Evolutionary conservation across 2,797 vertebrate species (phyloP).

Genomic region (Rhabdomys pumilio): DNA sequence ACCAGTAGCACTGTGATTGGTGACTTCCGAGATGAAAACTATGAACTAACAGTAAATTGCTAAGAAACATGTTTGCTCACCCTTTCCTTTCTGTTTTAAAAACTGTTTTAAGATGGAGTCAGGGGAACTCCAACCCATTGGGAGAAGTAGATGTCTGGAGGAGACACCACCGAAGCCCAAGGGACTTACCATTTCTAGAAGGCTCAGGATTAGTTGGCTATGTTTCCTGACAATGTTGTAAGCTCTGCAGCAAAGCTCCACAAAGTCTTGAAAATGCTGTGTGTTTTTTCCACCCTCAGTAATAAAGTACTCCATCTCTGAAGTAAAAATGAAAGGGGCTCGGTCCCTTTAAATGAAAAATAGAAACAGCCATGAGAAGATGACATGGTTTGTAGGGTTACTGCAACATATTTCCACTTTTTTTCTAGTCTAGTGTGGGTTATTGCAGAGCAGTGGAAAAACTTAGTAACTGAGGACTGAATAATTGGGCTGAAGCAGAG

Average conservation of each 20-base stretch:
- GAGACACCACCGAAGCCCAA: conserved; percentile 65
- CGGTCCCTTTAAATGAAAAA: conserved; percentile 90
- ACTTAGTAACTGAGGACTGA: conserved; percentile 17
- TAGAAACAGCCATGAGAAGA: conserved; percentile 33
- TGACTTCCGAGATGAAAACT: conserved; percentile 13
- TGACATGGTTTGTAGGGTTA: background rate
- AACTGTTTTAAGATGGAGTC: conserved; percentile 50
- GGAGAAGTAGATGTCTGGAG: conserved; percentile 55
- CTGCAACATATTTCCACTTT: conserved; percentile 47
- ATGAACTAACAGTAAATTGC: conserved; percentile 23
- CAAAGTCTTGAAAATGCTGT: conserved; percentile 93
- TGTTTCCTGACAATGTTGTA: conserved; percentile 93
- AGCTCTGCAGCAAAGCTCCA: conserved; percentile 95
- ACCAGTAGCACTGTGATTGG: conserved; percentile 37
- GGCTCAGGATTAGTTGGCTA: conserved; percentile 92
- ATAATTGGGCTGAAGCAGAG: background rate
- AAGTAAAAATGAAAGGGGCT: conserved; percentile 95
- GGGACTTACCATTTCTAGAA: conserved; percentile 94
- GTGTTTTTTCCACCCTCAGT: conserved; percentile 93
- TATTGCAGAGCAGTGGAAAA: conserved; percentile 5
- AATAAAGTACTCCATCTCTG: conserved; percentile 97
- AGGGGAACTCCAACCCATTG: conserved; percentile 73
- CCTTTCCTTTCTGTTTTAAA: conserved; percentile 64
- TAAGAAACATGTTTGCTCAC: conserved; percentile 57
- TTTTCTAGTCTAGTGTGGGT: background rate